Percentiles rank a stretch among this genome's conserved stretches.
Conservation (phyloP, 2,888 invertebrate species). For the Unio pictorum region DNA sequence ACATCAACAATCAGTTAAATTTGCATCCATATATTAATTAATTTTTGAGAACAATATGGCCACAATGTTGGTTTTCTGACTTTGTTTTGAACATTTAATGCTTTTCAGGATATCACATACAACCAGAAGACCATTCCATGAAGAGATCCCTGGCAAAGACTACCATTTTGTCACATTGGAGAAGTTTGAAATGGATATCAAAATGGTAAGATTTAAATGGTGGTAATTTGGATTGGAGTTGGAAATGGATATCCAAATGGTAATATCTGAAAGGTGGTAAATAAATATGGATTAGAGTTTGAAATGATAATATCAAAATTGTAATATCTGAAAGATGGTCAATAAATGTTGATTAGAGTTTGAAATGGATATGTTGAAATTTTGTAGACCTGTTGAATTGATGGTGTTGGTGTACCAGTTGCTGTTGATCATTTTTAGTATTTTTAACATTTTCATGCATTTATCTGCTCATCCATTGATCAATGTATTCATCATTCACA, state of each 20-base stretch:
- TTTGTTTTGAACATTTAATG: too few species aligned
- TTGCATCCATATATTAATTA: too few species aligned
- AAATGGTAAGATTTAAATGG: constrained; percentile 52
- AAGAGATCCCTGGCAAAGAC: constrained; percentile 64
- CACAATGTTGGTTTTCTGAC: too few species aligned
- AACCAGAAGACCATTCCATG: constrained; percentile 59
- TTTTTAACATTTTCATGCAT: too few species aligned
- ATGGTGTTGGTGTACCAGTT: too few species aligned
- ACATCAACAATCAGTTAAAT: too few species aligned
- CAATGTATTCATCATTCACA: too few species aligned
- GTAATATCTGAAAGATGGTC: constrained; percentile 32
- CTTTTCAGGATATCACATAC: constrained; percentile 64
- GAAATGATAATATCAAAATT: constrained; percentile 66
- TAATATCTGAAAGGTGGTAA: constrained; percentile 20
- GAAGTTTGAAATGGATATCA: constrained; percentile 68
- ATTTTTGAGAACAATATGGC: too few species aligned
- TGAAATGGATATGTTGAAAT: constrained; percentile 45
- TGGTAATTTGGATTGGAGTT: constrained; percentile 33
- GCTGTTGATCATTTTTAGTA: too few species aligned
- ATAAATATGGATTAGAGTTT: constrained; percentile 40
- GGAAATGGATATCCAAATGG: constrained; percentile 62
- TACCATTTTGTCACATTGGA: constrained; percentile 67
- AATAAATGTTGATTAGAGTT: constrained; percentile 33
- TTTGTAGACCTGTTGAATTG: too few species aligned
- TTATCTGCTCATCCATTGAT: too few species aligned